Evolutionary conservation across 2,797 vertebrate species (phyloP), one percentile per base, ranked within the genome.

Genomic region (Enteromius paludinosus): DNA sequence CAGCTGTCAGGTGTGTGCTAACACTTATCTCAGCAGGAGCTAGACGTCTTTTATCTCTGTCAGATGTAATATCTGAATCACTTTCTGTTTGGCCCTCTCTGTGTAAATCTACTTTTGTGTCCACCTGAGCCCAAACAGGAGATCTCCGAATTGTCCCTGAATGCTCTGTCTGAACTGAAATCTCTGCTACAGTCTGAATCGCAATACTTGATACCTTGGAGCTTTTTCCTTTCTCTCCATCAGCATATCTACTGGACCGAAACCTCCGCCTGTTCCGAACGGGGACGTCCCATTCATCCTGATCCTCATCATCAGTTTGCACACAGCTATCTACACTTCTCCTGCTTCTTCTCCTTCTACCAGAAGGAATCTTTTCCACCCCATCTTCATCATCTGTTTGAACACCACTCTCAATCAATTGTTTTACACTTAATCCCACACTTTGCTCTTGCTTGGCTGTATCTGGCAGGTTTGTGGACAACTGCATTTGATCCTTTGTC

Each of bases 121-220:
- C 97, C 89, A 97, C 89, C 85, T 95, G 94, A 49, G 96, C 95
- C 83, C 94, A 93, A 69, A 98, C 74, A 66, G 95, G 96, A 79
- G 98, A 97, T 59, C 94, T 96, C 91, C 96, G 96, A 90, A 99
- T 96, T 62, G 95, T 96, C 88, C 98, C 98, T 45, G 97, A 96
- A 52, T 98, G 96, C 89, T 99, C 98, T 30, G 98, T 99, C 92
- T 99, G 98, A 56, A 99, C 98, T 65, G 98, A 99, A 88, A 98
- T 99, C 92, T 99, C 98, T 66, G 98, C 96, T 65, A 99, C 97
- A 64, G 98, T 99, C 92, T 99, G 98, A 82, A 99, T 96, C 20
- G 98, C 98, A 90, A 99, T 97, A 86, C 97, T 99, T 79, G 97
- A 95, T 47, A 99, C 96, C 90, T 97, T 98, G 68, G 96, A 96